Evolutionary conservation across 2,113 vertebrate genomes (phyloP), one percentile per base, ranked within the genome.

Genomic region (Takifugu bimaculatus): DNA sequence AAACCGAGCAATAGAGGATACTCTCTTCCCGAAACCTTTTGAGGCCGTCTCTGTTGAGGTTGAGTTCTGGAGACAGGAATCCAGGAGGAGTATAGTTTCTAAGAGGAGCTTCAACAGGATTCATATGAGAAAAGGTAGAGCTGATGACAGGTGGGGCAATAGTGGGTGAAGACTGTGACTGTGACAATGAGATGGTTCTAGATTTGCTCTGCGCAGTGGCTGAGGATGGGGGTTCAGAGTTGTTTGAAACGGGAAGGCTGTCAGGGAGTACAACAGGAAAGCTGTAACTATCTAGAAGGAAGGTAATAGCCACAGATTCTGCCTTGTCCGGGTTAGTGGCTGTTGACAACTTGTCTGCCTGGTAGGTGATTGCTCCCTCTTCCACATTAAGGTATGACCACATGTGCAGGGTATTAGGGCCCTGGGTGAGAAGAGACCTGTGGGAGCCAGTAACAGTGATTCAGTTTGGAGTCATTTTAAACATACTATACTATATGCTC

Each of bases 231-330:
- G 12, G 58, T 11, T 2, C 20, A 13, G 53, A 50, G 27, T n/a
- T 2, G 2, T 63, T 54, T 29, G 54, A 49, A 4, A 32, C 26
- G 44, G 52, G 60, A 2, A 59, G 52, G 26, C 76, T 78, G 4
- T 81, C 70, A 3, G 91, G 91, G 10, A 92, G 83, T n/a, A 88
- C 90, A 27, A 92, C 88, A 5, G 90, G 89, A 62, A 88, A 90
- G 48, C 81, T 88, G 83, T 92, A 93, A 25, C 78, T 76, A 64
- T 93, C 91, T 0, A 93, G 62, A 20, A 89, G 42, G 59, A 93
- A 78, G 62, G 84, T 91, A 67, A 93, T 88, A 5, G 91, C 92
- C 87, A 91, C 88, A 26, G 89, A 88, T 13, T 84, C 79, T 1
- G 52, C 47, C 5, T 85, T 50, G 55, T 93, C 82, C 26, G 91